phyloP scores from a whole-genome alignment of 2,797 vertebrate species.

The Catharus ustulatus region DNA sequence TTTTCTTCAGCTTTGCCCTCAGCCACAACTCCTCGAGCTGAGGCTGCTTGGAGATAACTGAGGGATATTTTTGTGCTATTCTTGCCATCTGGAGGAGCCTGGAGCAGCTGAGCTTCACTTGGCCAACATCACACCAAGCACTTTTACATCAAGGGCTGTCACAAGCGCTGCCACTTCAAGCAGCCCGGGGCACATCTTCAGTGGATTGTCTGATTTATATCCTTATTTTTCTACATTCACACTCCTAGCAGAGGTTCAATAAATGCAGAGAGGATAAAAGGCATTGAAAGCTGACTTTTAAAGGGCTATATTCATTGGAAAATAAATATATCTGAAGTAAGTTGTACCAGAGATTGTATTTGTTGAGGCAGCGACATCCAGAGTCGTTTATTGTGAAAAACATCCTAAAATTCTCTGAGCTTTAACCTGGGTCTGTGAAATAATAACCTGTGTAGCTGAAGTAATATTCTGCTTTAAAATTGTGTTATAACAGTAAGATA shows the following conservation, averaged over 20 bases:
- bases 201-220: background rate
- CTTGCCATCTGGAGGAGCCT: background rate
- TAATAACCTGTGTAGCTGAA: background rate
- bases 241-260: background rate
- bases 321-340: background rate
- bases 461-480: background rate
- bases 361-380: background rate
- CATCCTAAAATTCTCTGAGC: background rate
- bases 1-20: background rate
- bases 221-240: background rate
- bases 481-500: background rate
- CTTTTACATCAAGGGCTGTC: background rate
- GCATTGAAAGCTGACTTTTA: background rate
- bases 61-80: background rate
- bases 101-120: background rate
- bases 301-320: background rate
- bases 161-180: background rate
- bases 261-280: background rate
- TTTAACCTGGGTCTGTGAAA: background rate
- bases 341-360: background rate
- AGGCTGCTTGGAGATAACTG: background rate
- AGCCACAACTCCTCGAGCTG: background rate
- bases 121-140: background rate
- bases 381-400: background rate
- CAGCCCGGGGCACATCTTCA: background rate